Evolutionary conservation across 2,797 vertebrate species (phyloP).

Genomic region (Somateria mollissima): DNA sequence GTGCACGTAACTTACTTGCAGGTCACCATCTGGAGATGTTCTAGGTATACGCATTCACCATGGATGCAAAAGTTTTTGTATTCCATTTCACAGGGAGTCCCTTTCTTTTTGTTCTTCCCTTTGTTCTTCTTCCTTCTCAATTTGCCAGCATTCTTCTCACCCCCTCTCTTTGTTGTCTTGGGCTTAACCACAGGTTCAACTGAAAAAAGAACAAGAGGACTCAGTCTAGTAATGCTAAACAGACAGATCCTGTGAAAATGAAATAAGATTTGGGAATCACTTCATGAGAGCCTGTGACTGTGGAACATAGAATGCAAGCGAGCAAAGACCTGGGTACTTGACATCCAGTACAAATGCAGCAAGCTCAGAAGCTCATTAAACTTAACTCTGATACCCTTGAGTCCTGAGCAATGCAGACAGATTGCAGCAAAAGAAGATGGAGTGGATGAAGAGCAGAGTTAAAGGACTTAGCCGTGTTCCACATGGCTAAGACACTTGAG

Average conservation of each 20-base stretch:
- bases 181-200: slow-evolving; percentile 79
- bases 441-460: neutral
- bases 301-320: neutral
- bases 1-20: slow-evolving; percentile 79
- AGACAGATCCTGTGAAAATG: neutral
- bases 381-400: neutral
- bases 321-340: neutral
- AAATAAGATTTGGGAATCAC: neutral
- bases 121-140: slow-evolving; percentile 75
- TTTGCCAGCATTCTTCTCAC: slow-evolving; percentile 70
- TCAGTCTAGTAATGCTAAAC: neutral
- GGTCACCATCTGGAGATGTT: slow-evolving; percentile 65
- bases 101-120: slow-evolving; percentile 78
- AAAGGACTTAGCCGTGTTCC: neutral
- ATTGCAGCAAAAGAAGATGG: neutral
- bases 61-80: slow-evolving; percentile 84
- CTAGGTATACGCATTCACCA: slow-evolving; percentile 78
- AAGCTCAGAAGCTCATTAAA: neutral
- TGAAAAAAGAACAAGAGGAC: slow-evolving; percentile 38
- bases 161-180: slow-evolving; percentile 68
- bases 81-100: slow-evolving; percentile 76
- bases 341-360: neutral
- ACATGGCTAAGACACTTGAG: neutral
- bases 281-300: neutral
- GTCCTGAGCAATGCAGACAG: neutral